Percentiles rank a stretch among this genome's conserved stretches.
Conservation (phyloP, 2,888 invertebrate genomes). For the Drosophila infuscata region DNA sequence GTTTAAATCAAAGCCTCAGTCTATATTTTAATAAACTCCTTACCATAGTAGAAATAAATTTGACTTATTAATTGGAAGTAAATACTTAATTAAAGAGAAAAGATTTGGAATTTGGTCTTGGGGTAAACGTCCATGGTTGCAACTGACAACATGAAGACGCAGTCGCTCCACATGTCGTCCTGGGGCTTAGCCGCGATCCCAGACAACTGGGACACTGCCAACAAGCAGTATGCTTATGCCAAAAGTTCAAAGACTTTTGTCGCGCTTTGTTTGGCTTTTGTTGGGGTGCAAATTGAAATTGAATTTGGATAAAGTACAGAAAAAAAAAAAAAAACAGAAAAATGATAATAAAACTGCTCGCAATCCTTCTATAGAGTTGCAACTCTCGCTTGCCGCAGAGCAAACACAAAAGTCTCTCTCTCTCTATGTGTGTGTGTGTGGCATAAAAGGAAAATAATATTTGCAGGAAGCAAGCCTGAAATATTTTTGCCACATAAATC, state of each 20-base stretch:
- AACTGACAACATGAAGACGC: slow-evolving; percentile 46
- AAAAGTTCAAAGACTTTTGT: slow-evolving; percentile 76
- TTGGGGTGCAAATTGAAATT: slow-evolving; percentile 79
- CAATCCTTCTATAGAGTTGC: neutral
- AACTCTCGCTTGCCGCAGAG: slow-evolving; percentile 17
- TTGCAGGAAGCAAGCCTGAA: slow-evolving; percentile 74
- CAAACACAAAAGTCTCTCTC: slow-evolving; percentile 26
- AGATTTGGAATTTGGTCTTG: neutral
- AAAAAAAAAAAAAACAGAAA: neutral
- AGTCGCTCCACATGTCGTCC: slow-evolving; percentile 71
- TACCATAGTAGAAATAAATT: neutral
- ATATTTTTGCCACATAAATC: slow-evolving; percentile 76
- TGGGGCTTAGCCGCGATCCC: slow-evolving; percentile 28
- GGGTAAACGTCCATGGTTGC: slow-evolving; percentile 28
- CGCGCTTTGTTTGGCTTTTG: slow-evolving; percentile 73
- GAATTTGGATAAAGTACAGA: slow-evolving; percentile 52
- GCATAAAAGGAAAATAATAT: slow-evolving; percentile 50
- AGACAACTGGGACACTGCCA: slow-evolving; percentile 65
- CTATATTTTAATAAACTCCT: neutral
- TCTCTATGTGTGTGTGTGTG: slow-evolving; percentile 20
- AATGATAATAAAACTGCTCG: neutral
- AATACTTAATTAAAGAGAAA: slow-evolving; percentile 1
- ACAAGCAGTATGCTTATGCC: slow-evolving; percentile 73
- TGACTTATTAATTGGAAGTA: neutral
- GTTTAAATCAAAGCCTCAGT: neutral